A percentile compares a stretch with the other conserved stretches of the same genome.
These are phyloP conservation scores for Mungos mungo DNA, from an alignment of 2,113 vertebrate species.

Conservation along the genomic window DNA sequence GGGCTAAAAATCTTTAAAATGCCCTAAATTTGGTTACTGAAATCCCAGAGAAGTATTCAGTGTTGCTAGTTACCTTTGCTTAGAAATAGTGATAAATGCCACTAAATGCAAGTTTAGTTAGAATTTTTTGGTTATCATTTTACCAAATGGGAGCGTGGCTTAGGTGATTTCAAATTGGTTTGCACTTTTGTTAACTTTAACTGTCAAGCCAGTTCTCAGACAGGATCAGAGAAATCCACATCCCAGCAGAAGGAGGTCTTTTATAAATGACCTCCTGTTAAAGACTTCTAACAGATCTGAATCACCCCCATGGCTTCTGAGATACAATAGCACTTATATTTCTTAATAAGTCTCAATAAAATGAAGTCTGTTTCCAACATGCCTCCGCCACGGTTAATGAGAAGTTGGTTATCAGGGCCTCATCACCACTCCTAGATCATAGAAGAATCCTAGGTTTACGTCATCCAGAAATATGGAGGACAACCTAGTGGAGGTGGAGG, in stretches of 20 bases:
- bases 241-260: not conserved
- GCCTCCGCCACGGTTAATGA: not conserved
- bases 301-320: not conserved
- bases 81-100: slow-evolving; percentile 28
- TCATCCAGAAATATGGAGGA: not conserved
- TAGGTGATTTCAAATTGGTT: not conserved
- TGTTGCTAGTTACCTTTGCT: not conserved
- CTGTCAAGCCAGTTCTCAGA: not conserved
- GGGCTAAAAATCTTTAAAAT: not conserved
- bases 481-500: not conserved
- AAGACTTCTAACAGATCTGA: slow-evolving; percentile 10
- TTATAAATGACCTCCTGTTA: not conserved
- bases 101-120: not conserved
- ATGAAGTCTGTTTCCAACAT: not conserved
- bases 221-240: not conserved
- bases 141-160: not conserved
- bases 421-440: not conserved
- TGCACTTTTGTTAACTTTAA: slow-evolving; percentile 11
- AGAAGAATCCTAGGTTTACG: not conserved
- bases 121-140: slow-evolving; percentile 3
- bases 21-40: not conserved
- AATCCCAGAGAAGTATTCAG: not conserved
- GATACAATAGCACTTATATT: not conserved
- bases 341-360: slow-evolving; percentile 37
- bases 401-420: not conserved